Conservation (phyloP, 2,113 vertebrate genomes). For the Romanogobio albipinnatus region DNA sequence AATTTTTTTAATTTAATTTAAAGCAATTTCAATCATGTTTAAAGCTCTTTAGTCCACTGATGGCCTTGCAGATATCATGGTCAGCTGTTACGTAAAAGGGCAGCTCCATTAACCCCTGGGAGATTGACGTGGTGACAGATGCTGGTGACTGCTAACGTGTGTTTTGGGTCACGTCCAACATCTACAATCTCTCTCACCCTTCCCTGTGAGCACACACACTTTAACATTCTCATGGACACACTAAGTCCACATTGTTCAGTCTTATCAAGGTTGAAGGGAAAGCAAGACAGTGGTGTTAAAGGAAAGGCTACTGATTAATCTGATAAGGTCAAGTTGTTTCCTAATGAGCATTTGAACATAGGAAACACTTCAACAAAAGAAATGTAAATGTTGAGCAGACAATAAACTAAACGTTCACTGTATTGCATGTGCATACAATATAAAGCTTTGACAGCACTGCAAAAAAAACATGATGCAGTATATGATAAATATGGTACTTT, state of each 20-base stretch:
- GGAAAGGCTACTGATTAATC: neutral
- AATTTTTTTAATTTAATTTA: no score
- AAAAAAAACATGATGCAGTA: no score
- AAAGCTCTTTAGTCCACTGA: neutral
- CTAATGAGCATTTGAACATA: neutral
- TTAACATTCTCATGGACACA: neutral
- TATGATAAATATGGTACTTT: neutral
- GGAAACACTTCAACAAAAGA: neutral
- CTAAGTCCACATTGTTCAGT: neutral
- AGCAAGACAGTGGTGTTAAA: neutral
- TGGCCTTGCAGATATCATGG: neutral
- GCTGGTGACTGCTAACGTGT: neutral
- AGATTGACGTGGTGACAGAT: slow-evolving; percentile 25
- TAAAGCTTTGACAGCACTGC: no score
- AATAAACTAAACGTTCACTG: no score
- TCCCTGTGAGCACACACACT: slow-evolving; percentile 24
- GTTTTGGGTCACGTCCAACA: neutral
- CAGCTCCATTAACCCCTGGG: slow-evolving; percentile 17
- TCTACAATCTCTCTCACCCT: neutral
- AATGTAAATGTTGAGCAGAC: neutral
- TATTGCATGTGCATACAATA: no score
- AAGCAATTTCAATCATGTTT: neutral
- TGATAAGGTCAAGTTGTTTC: neutral
- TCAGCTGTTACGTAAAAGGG: neutral
- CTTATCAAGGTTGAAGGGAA: neutral